Evolutionary conservation across 2,797 vertebrate genomes (phyloP).

Genomic region (Sebastes vulpes): DNA sequence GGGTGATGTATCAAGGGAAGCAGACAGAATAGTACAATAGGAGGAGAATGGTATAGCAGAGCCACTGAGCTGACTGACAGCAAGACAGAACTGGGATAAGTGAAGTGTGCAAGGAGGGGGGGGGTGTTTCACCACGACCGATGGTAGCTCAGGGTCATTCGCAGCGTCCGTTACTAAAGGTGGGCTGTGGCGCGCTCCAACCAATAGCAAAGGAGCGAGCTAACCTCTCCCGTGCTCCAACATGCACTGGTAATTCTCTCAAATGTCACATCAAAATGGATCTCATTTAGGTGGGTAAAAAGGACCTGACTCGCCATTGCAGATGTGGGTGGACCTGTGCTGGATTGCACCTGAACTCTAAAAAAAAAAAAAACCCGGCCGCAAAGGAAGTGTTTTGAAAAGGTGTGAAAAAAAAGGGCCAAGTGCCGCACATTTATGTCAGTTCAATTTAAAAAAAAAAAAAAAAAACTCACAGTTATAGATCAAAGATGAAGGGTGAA

Average conservation of each 20-base stretch:
- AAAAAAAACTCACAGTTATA: conserved; percentile 11
- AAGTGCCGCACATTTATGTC: conserved; percentile 38
- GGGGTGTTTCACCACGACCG: conserved; percentile 22
- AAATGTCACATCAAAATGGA: conserved; percentile 86
- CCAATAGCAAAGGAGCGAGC: conserved; percentile 60
- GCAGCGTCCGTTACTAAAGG: conserved; percentile 72
- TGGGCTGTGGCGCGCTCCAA: conserved; percentile 56
- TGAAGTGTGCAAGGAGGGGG: conserved; percentile 50
- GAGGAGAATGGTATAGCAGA: conserved; percentile 50
- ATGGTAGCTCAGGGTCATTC: conserved; percentile 76
- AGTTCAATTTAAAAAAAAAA: conserved; percentile 28
- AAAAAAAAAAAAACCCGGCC: conserved; percentile 28
- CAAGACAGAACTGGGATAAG: conserved; percentile 75
- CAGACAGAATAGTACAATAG: conserved; percentile 63
- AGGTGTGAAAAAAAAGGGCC: conserved; percentile 40
- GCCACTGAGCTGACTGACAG: conserved; percentile 68
- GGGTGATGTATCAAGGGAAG: conserved; percentile 69
- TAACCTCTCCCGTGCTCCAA: conserved; percentile 70
- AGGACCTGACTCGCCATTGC: conserved; percentile 65
- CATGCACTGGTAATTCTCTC: conserved; percentile 77
- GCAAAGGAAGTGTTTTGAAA: conserved; percentile 59
- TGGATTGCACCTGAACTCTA: conserved; percentile 58
- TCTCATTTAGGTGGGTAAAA: conserved; percentile 79
- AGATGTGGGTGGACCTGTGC: conserved; percentile 68
- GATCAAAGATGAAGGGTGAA: conserved; percentile 54